phyloP scores from a whole-genome alignment of 1,140 invertebrate genomes.

The Pemphigus obesinymphae region DNA sequence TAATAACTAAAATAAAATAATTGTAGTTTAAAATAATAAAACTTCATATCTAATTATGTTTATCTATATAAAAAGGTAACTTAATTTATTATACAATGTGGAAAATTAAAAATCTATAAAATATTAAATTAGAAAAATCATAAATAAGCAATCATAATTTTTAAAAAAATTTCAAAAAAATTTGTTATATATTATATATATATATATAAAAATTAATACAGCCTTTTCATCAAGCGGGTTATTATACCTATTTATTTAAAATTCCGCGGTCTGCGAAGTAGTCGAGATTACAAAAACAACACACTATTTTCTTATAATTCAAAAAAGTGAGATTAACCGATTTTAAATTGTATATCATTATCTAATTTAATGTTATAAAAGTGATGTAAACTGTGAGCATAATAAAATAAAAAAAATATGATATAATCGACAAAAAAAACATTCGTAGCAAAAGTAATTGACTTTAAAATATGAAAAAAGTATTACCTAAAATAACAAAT shows the following conservation, averaged over 20 bases:
- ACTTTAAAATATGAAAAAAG: conserved; percentile 15
- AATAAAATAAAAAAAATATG: not conserved
- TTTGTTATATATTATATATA: too few relatives aligned
- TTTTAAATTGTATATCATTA: not conserved
- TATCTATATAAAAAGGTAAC: conserved; percentile 13
- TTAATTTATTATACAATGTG: not conserved
- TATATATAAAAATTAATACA: too few relatives aligned
- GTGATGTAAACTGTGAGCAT: conserved; percentile 25
- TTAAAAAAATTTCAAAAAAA: too few relatives aligned
- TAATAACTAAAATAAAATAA: not conserved
- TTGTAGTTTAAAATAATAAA: not conserved
- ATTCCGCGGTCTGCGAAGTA: not conserved
- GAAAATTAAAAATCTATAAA: not conserved
- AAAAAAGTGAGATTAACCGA: conserved; percentile 1
- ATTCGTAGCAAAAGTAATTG: conserved; percentile 19
- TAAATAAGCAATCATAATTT: conserved; percentile 1
- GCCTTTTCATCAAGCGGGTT: not conserved
- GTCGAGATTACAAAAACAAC: not conserved
- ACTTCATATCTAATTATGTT: not conserved
- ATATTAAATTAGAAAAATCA: not conserved
- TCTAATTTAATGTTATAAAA: not conserved
- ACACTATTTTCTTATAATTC: conserved; percentile 5
- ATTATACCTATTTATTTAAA: not conserved
- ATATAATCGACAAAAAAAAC: not conserved
- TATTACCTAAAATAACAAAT: not conserved